These are phyloP conservation scores for Itoplectis maculator DNA, from an alignment of 2,888 invertebrate genomes.

Conservation along the genomic window DNA sequence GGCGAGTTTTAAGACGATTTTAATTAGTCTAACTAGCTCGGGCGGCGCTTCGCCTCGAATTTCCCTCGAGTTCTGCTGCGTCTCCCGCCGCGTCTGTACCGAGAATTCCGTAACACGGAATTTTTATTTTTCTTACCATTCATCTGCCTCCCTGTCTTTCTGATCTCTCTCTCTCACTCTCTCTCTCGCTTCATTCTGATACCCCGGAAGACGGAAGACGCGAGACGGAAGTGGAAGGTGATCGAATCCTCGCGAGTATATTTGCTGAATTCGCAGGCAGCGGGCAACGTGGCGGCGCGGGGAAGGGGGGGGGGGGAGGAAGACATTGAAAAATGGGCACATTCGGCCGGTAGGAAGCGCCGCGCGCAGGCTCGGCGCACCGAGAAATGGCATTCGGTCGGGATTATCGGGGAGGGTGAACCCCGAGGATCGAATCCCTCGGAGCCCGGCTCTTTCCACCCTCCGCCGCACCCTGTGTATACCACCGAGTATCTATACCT, in stretches of 20 bases:
- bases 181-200: not conserved
- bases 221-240: conserved; percentile 26
- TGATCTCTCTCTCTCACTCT: not conserved
- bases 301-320: no score
- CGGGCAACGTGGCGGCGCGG: not conserved
- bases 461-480: not conserved
- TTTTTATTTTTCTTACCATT: not conserved
- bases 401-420: conserved; percentile 29
- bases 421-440: not conserved
- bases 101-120: not conserved
- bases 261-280: conserved; percentile 13
- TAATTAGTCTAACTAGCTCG: conserved; percentile 59
- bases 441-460: not conserved
- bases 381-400: conserved; percentile 47
- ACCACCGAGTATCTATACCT: no score
- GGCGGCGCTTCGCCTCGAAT: conserved; percentile 18
- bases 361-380: no score
- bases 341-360: conserved; percentile 16
- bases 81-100: not conserved
- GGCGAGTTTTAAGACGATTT: conserved; percentile 52
- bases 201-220: not conserved
- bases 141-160: not conserved
- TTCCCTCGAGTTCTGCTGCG: not conserved
- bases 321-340: conserved; percentile 44
- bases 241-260: conserved; percentile 36